These are phyloP conservation scores for Sthenelais limicola DNA, from an alignment of 2,888 invertebrate genomes.

Conservation along the genomic window DNA sequence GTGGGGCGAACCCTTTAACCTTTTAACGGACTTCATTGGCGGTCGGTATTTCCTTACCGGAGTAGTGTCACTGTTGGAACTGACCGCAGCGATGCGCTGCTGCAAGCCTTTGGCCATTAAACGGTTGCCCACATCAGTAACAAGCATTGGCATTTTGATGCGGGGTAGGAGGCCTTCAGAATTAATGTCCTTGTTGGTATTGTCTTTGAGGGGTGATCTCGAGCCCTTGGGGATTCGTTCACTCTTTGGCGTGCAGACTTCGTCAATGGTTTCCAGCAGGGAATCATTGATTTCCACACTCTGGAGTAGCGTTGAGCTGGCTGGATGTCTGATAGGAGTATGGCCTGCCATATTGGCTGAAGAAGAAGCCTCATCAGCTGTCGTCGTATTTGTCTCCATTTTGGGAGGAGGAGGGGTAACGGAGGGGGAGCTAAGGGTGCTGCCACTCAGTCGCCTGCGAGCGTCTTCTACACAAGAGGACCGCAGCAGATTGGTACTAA, in stretches of 20 bases:
- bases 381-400: neutral
- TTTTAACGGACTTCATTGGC: slow-evolving; percentile 62
- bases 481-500: slow-evolving; percentile 59
- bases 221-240: slow-evolving; percentile 11
- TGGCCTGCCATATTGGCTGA: slow-evolving; percentile 31
- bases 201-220: slow-evolving; percentile 40
- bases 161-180: slow-evolving; percentile 44
- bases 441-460: neutral
- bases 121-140: slow-evolving; percentile 32
- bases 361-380: neutral
- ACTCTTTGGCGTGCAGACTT: slow-evolving; percentile 48
- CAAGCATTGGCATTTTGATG: slow-evolving; percentile 52
- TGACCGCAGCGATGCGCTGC: slow-evolving; percentile 25
- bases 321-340: slow-evolving; percentile 20
- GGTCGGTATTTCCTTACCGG: slow-evolving; percentile 52
- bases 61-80: slow-evolving; percentile 14
- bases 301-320: slow-evolving; percentile 4
- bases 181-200: slow-evolving; percentile 22
- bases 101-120: slow-evolving; percentile 24
- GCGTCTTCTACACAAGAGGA: slow-evolving; percentile 45
- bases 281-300: slow-evolving; percentile 39
- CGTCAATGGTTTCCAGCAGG: slow-evolving; percentile 54
- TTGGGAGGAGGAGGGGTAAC: neutral
- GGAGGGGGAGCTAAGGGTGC: neutral
- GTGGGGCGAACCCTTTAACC: slow-evolving; percentile 53